Conservation (phyloP, 2,113 vertebrate species). For the Cygnus atratus region DNA sequence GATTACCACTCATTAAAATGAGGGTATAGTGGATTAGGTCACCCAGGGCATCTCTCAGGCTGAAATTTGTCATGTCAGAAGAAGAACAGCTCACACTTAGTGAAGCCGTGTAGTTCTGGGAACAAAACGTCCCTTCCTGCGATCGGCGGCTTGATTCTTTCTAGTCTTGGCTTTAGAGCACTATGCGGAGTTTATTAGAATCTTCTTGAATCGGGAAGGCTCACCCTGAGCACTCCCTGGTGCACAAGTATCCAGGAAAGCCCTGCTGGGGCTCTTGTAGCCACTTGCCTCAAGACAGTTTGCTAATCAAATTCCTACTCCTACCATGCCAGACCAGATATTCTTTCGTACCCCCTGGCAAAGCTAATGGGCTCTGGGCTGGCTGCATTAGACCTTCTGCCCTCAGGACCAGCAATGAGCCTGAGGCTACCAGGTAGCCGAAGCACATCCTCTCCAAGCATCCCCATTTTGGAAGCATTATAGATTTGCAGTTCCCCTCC, state of each 20-base stretch:
- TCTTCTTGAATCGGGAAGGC: background rate
- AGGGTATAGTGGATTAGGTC: background rate
- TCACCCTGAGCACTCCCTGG: background rate
- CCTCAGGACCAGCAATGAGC: background rate
- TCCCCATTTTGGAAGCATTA: background rate
- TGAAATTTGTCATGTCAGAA: background rate
- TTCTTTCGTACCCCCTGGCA: background rate
- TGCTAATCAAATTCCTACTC: background rate
- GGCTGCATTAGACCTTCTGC: background rate
- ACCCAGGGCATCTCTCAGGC: background rate
- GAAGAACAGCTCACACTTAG: background rate
- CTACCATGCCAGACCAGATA: background rate
- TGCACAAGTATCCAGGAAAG: background rate
- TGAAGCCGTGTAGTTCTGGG: rapidly evolving
- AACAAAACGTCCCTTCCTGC: background rate
- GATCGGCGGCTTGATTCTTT: background rate
- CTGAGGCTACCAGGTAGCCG: background rate
- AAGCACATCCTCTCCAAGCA: background rate
- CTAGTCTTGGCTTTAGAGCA: background rate
- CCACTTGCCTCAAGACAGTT: background rate
- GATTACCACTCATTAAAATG: slow-evolving; percentile 14
- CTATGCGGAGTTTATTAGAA: background rate
- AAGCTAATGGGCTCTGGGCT: background rate
- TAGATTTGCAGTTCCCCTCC: background rate
- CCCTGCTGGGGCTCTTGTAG: background rate